Base-by-base conservation (phyloP, 2,888 invertebrate genomes). In the Lasioglossum malachurum region DNA sequence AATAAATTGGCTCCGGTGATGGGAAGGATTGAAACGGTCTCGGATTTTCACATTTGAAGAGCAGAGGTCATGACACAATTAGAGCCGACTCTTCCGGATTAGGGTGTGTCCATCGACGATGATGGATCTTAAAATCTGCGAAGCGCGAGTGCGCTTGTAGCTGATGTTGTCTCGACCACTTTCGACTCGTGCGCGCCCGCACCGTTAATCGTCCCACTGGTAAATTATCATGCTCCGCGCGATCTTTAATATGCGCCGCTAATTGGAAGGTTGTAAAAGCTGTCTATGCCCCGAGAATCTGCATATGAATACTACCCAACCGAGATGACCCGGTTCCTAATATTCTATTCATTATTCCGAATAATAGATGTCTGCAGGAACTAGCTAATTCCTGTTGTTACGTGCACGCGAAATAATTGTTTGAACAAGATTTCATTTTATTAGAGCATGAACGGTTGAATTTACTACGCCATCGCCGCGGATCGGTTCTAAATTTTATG, bases 171-270 rank as follows among this genome's bases (percentile, higher is more conserved):
- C 64, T 41, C 64, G 73, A 46, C 80, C 74, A 85, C 73, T 80
- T 87, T 84, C 81, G 64, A 76, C 76, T 73, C 74, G 71, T 57
- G 53, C 80, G n/a, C 80, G n/a, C 14, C 78, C 41, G 78, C 85
- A 82, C 82, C 84, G 87, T 89, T 89, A 89, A 85, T 83, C 78
- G 84, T 80, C 53, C 79, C 69, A 80, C 82, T 67, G 80, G 27
- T 87, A 76, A 89, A 87, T 89, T 73, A 83, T 85, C 75, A 46
- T 73, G 41, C 64, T 31, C 31, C 27, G 67, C 31, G 41, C 35
- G 49, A 71, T 78, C 69, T 67, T 84, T 81, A 87, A 83, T 83
- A 78, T 35, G 19, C 64, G 7, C 5, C 23, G 60, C 71, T 86
- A 86, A 86, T 86, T 86, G 80, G 72, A 72, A 46, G 78, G 14